phyloP scores from a whole-genome alignment of 2,888 invertebrate genomes.

The Phorcus lineatus region DNA sequence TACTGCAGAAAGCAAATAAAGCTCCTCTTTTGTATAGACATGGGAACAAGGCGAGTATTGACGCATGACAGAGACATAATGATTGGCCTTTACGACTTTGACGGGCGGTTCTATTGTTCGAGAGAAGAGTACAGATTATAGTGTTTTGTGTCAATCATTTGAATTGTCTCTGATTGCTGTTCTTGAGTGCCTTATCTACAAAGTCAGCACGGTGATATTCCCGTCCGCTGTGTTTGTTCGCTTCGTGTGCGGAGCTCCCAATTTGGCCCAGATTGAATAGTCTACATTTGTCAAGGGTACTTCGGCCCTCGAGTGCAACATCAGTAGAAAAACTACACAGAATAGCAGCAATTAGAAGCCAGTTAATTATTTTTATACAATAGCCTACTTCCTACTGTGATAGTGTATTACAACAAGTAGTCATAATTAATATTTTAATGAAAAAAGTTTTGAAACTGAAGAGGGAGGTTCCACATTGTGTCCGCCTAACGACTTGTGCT shows the following conservation, averaged over 20 bases:
- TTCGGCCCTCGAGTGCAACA: not conserved
- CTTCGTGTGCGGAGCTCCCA: not conserved
- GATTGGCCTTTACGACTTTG: conserved; percentile 14
- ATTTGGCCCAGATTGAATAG: conserved; percentile 13
- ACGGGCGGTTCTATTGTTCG: not conserved
- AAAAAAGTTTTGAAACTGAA: not conserved
- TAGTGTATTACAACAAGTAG: not conserved
- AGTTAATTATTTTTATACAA: not conserved
- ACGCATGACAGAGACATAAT: conserved; percentile 10
- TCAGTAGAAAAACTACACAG: conserved; percentile 7
- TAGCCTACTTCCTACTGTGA: not conserved
- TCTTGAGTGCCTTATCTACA: not conserved
- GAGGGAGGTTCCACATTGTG: not conserved
- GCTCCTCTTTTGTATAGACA: not conserved
- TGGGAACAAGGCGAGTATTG: conserved; percentile 8
- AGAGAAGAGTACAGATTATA: conserved; percentile 13
- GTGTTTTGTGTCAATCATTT: conserved; percentile 22
- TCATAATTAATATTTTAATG: conserved; percentile 19
- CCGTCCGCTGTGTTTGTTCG: not conserved
- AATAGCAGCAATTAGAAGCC: conserved; percentile 7
- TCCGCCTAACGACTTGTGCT: not conserved
- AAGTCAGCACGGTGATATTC: conserved; percentile 16
- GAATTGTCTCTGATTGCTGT: conserved; percentile 11
- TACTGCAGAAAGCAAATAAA: not conserved
- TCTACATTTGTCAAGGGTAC: conserved; percentile 16